Evolutionary conservation across 2,797 vertebrate species (phyloP).

Genomic region (Aeoliscus strigatus): DNA sequence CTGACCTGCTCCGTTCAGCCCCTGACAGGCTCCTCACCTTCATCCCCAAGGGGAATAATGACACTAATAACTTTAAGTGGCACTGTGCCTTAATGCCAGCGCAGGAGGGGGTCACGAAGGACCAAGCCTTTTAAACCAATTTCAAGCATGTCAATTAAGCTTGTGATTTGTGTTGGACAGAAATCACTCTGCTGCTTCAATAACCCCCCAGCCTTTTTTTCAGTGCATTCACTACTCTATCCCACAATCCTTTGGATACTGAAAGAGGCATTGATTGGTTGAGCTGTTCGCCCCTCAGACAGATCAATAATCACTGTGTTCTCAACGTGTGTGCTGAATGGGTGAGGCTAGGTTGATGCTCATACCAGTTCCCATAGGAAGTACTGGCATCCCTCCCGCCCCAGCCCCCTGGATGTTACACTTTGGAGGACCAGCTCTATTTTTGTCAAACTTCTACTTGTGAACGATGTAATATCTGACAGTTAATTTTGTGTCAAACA

Average conservation of each 20-base stretch:
- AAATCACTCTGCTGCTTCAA: constrained; percentile 47
- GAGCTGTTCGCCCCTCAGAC: constrained; percentile 64
- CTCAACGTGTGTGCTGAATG: constrained; percentile 41
- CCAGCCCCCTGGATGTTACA: too few species aligned
- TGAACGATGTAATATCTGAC: too few species aligned
- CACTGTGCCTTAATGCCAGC: constrained; percentile 26
- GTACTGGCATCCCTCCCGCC: too few species aligned
- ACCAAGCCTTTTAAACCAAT: constrained; percentile 56
- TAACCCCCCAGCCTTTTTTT: constrained; percentile 1
- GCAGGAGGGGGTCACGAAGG: constrained; percentile 4
- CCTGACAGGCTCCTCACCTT: constrained; percentile 37
- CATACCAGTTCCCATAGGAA: constrained; percentile 68
- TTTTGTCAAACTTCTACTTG: too few species aligned
- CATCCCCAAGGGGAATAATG: constrained; percentile 34
- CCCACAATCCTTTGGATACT: constrained; percentile 52
- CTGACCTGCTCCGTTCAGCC: constrained; percentile 14
- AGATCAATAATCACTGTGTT: constrained; percentile 71
- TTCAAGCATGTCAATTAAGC: constrained; percentile 61
- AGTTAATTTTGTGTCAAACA: constrained; percentile 26
- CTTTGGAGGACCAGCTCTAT: too few species aligned
- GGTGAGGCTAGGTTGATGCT: constrained; percentile 45
- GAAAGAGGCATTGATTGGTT: constrained; percentile 73
- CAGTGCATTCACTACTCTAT: too few species aligned
- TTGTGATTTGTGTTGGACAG: constrained; percentile 61
- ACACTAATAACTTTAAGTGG: constrained; percentile 51